Evolutionary conservation across 2,888 invertebrate species (phyloP), one percentile per base, ranked within the genome.

Genomic region (Dendrolimus houi): DNA sequence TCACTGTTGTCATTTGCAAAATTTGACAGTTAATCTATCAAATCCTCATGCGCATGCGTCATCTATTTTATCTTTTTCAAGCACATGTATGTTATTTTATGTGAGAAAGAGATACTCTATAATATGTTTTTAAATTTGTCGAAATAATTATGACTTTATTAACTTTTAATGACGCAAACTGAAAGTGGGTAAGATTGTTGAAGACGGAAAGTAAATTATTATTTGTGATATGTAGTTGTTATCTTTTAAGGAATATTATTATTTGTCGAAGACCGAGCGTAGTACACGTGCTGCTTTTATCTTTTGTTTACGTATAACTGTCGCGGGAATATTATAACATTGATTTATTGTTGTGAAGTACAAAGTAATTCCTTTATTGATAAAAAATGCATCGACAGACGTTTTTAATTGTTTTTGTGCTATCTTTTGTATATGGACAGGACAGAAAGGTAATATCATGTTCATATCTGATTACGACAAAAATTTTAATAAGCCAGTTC

Each of bases 361-460:
- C 64, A 59, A 66, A 71, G 72, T 75, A 68, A 63, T 74, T 73
- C 67, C 71, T 79, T 79, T 74, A 75, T 54, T 62, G 55, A 54
- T 63, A 79, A 80, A 83, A 65, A 61, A 78, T 79, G 75, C 66
- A 72, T 67, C 64, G 77, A 58, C 69, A 66, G 60, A 66, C 67
- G 60, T 72, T 84, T 63, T 65, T 83, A 53, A 58, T 83, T 65
- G 64, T 76, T 68, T 67, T 72, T 60, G 61, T 75, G 58, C 40
- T 81, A 58, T 75, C 75, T 41, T 64, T 67, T 14, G 77, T 68
- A 17, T 66, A 65, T 62, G 87, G 83, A 60, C 79, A 83, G 63
- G 85, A 88, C 54, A 83, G 88, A 70, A 77, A 78, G 82, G 88
- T 87, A 67, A 69, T 75, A 68, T n/a, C n/a, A n/a, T 42, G 59